Conservation (phyloP, 2,797 vertebrate genomes). For the Mus minutoides region DNA sequence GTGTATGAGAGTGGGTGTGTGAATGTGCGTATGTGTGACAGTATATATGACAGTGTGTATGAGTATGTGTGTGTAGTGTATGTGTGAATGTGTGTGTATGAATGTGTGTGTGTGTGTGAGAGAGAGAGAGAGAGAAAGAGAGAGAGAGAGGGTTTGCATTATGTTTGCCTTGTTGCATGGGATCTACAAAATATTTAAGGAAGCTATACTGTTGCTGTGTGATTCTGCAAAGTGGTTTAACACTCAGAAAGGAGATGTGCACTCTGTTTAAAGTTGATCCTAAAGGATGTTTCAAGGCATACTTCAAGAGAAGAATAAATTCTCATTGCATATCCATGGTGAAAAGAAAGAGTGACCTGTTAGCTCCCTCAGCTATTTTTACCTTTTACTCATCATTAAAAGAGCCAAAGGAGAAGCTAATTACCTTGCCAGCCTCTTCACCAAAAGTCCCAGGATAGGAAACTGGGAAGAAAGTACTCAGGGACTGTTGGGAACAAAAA, state of each 20-base stretch:
- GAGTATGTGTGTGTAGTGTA: not conserved
- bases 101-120: no score
- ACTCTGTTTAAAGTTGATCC: slow-evolving; percentile 3
- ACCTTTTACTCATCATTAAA: slow-evolving; percentile 26
- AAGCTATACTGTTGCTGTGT: slow-evolving; percentile 40
- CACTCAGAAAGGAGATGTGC: not conserved
- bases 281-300: slow-evolving; percentile 45
- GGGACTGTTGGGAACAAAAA: no score
- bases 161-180: not conserved
- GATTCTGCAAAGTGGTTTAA: slow-evolving; percentile 26
- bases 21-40: not conserved
- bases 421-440: not conserved
- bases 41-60: not conserved
- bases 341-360: slow-evolving; percentile 36
- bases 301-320: slow-evolving; percentile 37
- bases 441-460: not conserved
- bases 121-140: no score
- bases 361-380: slow-evolving; percentile 27
- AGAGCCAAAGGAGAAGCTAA: not conserved
- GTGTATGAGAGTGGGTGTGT: not conserved
- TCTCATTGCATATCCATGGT: not conserved
- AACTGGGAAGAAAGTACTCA: not conserved
- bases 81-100: no score
- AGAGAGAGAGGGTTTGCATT: not conserved
- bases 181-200: not conserved